Conservation (phyloP, 2,888 invertebrate species). For the Ametastegia equiseti region DNA sequence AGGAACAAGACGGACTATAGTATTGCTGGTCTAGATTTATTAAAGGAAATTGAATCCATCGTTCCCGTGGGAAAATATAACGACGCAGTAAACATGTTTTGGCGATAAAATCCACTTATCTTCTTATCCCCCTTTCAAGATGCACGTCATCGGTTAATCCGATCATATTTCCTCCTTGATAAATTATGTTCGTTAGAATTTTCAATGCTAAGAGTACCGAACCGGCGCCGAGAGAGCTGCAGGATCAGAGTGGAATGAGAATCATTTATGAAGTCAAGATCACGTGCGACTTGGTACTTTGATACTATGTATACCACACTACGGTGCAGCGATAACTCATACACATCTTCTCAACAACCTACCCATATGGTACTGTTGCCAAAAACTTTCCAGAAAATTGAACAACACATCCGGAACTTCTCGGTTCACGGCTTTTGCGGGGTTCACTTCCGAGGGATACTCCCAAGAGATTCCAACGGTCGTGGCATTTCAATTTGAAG, state of each 20-base stretch:
- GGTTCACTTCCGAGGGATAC: neutral
- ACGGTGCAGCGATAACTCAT: neutral
- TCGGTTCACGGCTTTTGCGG: slow-evolving; percentile 15
- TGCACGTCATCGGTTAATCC: neutral
- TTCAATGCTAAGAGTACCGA: neutral
- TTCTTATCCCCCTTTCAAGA: neutral
- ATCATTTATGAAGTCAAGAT: neutral
- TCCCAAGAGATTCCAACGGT: slow-evolving; percentile 10
- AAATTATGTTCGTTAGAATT: slow-evolving; percentile 22
- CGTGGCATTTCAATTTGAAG: slow-evolving; percentile 31
- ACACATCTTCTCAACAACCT: neutral
- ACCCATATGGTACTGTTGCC: neutral
- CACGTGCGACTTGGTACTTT: neutral
- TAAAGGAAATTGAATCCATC: slow-evolving; percentile 21
- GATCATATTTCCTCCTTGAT: slow-evolving; percentile 28
- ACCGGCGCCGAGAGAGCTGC: no score
- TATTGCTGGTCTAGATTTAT: neutral
- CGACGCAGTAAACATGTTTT: slow-evolving; percentile 18
- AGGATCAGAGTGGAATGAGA: neutral
- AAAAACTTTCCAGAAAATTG: slow-evolving; percentile 16
- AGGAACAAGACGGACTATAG: neutral
- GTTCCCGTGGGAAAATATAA: neutral
- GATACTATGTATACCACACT: neutral
- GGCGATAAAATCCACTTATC: slow-evolving; percentile 25
- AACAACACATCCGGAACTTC: slow-evolving; percentile 6